Base-by-base conservation (phyloP, 2,797 vertebrate genomes). In the Sebastes cheni region DNA sequence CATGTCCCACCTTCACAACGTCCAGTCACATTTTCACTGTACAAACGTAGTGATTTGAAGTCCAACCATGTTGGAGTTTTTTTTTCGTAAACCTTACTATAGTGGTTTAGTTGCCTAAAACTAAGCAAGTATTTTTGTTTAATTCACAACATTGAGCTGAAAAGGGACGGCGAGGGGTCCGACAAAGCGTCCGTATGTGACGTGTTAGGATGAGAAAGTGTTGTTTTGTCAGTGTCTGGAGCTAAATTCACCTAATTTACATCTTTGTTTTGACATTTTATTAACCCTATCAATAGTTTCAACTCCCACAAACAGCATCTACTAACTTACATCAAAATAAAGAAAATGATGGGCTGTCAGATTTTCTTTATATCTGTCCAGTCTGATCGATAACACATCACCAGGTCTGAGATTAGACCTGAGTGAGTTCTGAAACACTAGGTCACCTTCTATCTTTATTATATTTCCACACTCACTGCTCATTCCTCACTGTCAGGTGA, bases 401-500 rank as follows among this genome's bases (percentile, higher is more conserved):
- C 2, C 10, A 55, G 34, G 23, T 32, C 9, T 65, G 14, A 58
- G 29, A 61, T 65, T 29, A 64, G 16, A 72, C 16, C 20, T 29
- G 11, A 59, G 50, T 46, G 20, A 79, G 10, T 18, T 71, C 6
- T 3, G 7, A 25, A 64, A 54, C 9, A 29, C 2, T n/a, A 16
- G 61, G 9, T 55, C 3, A 46, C 0, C 2, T 22, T 69, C 8
- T 25, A 5, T 75, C 23, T 7, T 32, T 3, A 2, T 72, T 32
- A 8, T 7, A 16, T 62, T 30, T 60, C 71, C 50, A 22, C 29
- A 50, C 69, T 81, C 50, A 76, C 72, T 83, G 60, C 75, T 67
- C 20, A 11, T 59, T 78, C 56, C 67, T 83, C 2, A 3, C 91
- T 88, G 22, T 56, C 94, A 99, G 98, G 98, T 99, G 84, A 99